Evolutionary conservation across 2,888 invertebrate species (phyloP).

Genomic region (Coelopa pilipes): DNA sequence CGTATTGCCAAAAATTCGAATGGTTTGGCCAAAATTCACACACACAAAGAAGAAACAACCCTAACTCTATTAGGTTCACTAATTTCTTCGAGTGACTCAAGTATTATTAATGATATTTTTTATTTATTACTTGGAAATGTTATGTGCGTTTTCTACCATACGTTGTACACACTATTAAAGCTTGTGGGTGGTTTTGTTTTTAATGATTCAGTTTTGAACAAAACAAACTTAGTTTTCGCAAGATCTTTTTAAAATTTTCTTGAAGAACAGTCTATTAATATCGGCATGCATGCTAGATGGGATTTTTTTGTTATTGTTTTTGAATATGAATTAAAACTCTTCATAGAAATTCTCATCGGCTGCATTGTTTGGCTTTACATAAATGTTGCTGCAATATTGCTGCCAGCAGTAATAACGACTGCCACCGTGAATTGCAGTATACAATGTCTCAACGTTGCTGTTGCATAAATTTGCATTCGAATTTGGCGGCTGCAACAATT

Average conservation of each 20-base stretch:
- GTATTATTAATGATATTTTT: neutral
- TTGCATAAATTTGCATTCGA: neutral
- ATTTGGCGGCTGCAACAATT: slow-evolving; percentile 13
- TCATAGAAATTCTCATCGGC: slow-evolving; percentile 31
- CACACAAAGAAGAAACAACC: too few species aligned
- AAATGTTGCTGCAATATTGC: slow-evolving; percentile 9
- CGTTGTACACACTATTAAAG: slow-evolving; percentile 20
- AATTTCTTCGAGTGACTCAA: neutral
- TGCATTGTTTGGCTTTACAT: neutral
- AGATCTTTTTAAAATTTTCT: neutral
- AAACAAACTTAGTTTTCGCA: too few species aligned
- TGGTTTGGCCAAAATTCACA: too few species aligned
- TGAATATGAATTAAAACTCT: slow-evolving; percentile 6
- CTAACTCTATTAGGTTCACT: neutral
- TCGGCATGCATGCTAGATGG: too few species aligned
- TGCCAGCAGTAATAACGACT: slow-evolving; percentile 51
- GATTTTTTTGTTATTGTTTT: too few species aligned
- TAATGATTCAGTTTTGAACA: neutral
- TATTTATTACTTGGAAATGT: too few species aligned
- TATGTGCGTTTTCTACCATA: too few species aligned
- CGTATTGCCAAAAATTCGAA: too few species aligned
- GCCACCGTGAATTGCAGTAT: slow-evolving; percentile 58
- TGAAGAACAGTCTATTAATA: too few species aligned
- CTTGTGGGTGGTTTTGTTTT: slow-evolving; percentile 2
- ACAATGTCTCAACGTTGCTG: slow-evolving; percentile 47